Percentiles rank a stretch among this genome's conserved stretches.
Evolutionary conservation across 2,888 invertebrate genomes (phyloP).

Genomic region (Chesias legatella): DNA sequence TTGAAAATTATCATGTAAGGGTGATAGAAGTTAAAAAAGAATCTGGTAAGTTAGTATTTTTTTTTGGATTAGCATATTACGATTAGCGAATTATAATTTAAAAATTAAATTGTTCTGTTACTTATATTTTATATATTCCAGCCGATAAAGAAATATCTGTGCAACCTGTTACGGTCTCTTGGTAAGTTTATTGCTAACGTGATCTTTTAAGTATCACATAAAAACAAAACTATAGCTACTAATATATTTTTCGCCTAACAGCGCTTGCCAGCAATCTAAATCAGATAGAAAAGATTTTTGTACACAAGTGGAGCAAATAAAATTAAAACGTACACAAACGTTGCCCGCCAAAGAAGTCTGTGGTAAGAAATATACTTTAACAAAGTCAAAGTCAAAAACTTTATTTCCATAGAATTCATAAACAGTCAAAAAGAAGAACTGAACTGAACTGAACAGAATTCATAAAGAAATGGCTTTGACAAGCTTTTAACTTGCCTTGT

Average conservation of each 20-base stretch:
- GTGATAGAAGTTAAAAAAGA: not conserved
- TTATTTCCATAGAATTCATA: too few relatives aligned
- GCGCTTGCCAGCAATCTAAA: slow-evolving; percentile 7
- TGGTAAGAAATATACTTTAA: too few relatives aligned
- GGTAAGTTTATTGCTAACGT: slow-evolving; percentile 8
- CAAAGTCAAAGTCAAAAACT: too few relatives aligned
- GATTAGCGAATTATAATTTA: too few relatives aligned
- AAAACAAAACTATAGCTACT: too few relatives aligned
- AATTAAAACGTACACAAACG: not conserved
- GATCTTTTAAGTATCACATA: too few relatives aligned
- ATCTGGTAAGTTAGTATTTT: slow-evolving; percentile 2
- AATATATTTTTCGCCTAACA: not conserved
- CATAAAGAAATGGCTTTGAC: too few relatives aligned
- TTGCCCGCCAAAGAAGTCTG: not conserved
- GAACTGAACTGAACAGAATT: too few relatives aligned
- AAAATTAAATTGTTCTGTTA: too few relatives aligned
- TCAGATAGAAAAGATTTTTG: not conserved
- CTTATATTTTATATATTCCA: slow-evolving; percentile 5
- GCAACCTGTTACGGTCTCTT: slow-evolving; percentile 9
- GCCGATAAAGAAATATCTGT: slow-evolving; percentile 15
- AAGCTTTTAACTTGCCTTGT: too few relatives aligned
- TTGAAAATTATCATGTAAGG: not conserved
- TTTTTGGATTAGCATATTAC: too few relatives aligned
- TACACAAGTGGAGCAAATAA: slow-evolving; percentile 5
- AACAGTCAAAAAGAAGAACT: too few relatives aligned